phyloP scores from a whole-genome alignment of 2,888 invertebrate genomes.

The Pandemis heparana region DNA sequence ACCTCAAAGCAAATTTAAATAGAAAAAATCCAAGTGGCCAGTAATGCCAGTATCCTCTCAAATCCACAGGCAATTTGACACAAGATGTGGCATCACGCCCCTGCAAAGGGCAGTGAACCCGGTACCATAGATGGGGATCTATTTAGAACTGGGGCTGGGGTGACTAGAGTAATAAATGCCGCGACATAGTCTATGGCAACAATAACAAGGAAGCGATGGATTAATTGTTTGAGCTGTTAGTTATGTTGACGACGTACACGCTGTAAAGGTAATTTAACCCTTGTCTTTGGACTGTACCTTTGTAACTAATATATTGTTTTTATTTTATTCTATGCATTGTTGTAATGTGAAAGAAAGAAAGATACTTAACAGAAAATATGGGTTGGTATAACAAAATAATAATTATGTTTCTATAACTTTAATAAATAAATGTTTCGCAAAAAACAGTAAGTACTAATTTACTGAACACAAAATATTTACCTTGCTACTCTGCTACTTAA shows the following conservation, averaged over 20 bases:
- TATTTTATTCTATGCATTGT: not conserved
- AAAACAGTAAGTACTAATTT: too few species aligned
- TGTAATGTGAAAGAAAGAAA: not conserved
- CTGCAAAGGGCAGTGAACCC: constrained; percentile 40
- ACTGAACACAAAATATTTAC: too few species aligned
- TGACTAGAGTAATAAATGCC: constrained; percentile 39
- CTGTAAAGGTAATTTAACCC: not conserved
- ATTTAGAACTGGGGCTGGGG: constrained; percentile 38
- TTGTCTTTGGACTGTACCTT: not conserved
- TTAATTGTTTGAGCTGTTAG: constrained; percentile 21
- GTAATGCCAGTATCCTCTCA: constrained; percentile 33
- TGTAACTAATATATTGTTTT: not conserved
- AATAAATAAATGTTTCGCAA: too few species aligned
- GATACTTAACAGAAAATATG: too few species aligned
- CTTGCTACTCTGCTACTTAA: too few species aligned
- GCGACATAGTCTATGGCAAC: constrained; percentile 29
- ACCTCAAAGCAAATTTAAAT: not conserved
- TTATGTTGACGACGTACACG: not conserved
- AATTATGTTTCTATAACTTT: too few species aligned
- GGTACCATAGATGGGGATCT: constrained; percentile 27
- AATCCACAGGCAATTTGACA: constrained; percentile 42
- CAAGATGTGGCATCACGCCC: constrained; percentile 42
- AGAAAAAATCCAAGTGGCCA: constrained; percentile 12
- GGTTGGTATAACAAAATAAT: too few species aligned
- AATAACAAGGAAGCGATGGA: constrained; percentile 34